Evolutionary conservation across 1,140 invertebrate genomes (phyloP), one percentile per base, ranked within the genome.

Genomic region (Drosophila kurseongensis): DNA sequence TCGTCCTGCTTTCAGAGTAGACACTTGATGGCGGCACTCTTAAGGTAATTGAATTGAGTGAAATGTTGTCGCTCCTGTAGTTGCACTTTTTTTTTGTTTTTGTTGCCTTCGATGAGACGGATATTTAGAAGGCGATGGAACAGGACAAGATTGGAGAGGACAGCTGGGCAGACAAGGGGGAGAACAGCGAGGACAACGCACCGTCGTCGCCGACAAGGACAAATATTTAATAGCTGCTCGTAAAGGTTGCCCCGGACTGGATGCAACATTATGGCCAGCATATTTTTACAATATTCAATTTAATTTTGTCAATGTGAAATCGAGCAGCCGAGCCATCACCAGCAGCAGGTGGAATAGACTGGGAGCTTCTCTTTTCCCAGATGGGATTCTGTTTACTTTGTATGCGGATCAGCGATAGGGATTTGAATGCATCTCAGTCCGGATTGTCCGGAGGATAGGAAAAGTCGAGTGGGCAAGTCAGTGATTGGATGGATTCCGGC

Each of bases 11-110:
- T 56, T 68, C 56, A 32, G 57, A 74, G 67, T 73, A 89, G 84
- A 84, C 77, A 89, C 84, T 89, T 90, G 80, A 89, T 79, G 80
- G 62, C 82, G 84, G 88, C 84, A 89, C 84, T 89, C 84, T 89
- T 89, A 89, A 84, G 84, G 84, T 89, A 89, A 89, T 89, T 89
- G 84, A 89, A 89, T 89, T 89, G 84, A 89, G 84, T 89, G 80
- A 89, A 89, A 89, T 89, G 84, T 89, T 89, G 84, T 84, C 74
- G 72, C 60, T 78, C 66, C 74, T 72, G 62, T 52, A 54, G 62
- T 47, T 75, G 72, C 61, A 71, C 52, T 40, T 41, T 36, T 32
- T 38, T 44, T 54, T 69, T 69, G 55, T 76, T 61, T 32, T 68
- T 79, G 73, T 65, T 85, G 77, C 63, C 80, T 35, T 73, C 82